These are phyloP conservation scores for Aphelenchoides fujianensis DNA, from an alignment of 1,140 invertebrate genomes.

Conservation along the genomic window DNA sequence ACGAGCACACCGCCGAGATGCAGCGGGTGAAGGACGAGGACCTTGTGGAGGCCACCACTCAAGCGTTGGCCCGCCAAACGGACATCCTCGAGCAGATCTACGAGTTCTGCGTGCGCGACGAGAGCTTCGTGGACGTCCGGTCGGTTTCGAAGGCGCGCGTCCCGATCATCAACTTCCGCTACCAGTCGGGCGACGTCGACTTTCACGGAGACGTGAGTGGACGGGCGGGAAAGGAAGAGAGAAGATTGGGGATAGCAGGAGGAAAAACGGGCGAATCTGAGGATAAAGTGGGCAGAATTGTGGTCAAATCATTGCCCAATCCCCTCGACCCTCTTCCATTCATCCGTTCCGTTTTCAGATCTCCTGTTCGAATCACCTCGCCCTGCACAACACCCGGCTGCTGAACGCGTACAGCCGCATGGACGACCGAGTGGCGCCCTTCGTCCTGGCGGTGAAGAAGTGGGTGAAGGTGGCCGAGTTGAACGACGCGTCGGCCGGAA, in stretches of 20 bases:
- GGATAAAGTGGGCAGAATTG: too few species aligned
- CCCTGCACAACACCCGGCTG: conserved; percentile 27
- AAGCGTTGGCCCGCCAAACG: neutral
- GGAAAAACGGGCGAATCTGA: too few species aligned
- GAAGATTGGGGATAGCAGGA: too few species aligned
- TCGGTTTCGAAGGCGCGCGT: neutral
- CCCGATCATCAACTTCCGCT: conserved; percentile 13
- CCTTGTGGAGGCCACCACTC: neutral
- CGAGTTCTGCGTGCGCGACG: neutral
- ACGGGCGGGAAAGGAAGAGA: too few species aligned
- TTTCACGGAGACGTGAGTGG: too few species aligned
- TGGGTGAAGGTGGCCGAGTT: conserved; percentile 19
- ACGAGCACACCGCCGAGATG: neutral
- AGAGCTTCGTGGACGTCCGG: neutral
- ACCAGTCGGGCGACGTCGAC: too few species aligned
- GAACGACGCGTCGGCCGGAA: conserved; percentile 24
- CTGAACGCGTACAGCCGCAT: conserved; percentile 16
- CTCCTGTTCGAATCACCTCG: conserved; percentile 12
- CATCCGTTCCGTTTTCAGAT: too few species aligned
- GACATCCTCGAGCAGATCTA: neutral
- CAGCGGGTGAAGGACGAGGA: too few species aligned
- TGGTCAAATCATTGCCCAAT: too few species aligned
- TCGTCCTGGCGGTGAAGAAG: conserved; percentile 25
- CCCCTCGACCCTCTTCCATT: too few species aligned
- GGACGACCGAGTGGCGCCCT: conserved; percentile 25